Evolutionary conservation across 2,888 invertebrate species (phyloP), one percentile per base, ranked within the genome.

Genomic region (Microchrysa polita): DNA sequence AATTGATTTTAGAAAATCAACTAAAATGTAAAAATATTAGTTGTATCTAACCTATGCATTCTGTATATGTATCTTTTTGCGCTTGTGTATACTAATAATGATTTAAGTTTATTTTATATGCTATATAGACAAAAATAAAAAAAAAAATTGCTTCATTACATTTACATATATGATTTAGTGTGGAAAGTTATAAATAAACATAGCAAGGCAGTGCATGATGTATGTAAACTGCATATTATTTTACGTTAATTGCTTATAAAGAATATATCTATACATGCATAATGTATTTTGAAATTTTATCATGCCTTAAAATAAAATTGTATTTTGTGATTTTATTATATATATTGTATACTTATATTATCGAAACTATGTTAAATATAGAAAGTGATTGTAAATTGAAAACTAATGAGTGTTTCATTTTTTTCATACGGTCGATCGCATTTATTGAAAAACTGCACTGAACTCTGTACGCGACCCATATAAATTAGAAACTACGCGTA

Each of bases 261-360:
- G 22, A 52, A 52, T 23, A 59, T 5, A n/a, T n/a, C n/a, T n/a
- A 34, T 34, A 34, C 27, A 34, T 34, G 7, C 27, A 34, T 34
- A 34, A 34, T 67, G 55, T 67, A 69, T 69, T 55, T 55, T 69
- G 55, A 69, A 55, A 27, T 12, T n/a, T n/a, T 34, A 34, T 34
- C 57, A 69, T 55, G 57, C 69, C 69, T 40, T 69, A 69, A 52
- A 55, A 34, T 69, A 55, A 55, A 34, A 69, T 69, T 57, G 69
- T 69, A 69, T 69, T 69, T 69, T 69, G 69, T 69, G 69, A 69
- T 69, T 69, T 69, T 69, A 69, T 69, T 69, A 55, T 57, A 69
- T 34, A 34, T 57, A 65, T 23, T 57, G 57, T 34, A 34, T 57
- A 65, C 48, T 69, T 69, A 34, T 34, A 69, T 69, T 42, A 18